Percentiles rank a stretch among this genome's conserved stretches.
Evolutionary conservation across 2,888 invertebrate species (phyloP).

Genomic region (Argyra leucocephala): DNA sequence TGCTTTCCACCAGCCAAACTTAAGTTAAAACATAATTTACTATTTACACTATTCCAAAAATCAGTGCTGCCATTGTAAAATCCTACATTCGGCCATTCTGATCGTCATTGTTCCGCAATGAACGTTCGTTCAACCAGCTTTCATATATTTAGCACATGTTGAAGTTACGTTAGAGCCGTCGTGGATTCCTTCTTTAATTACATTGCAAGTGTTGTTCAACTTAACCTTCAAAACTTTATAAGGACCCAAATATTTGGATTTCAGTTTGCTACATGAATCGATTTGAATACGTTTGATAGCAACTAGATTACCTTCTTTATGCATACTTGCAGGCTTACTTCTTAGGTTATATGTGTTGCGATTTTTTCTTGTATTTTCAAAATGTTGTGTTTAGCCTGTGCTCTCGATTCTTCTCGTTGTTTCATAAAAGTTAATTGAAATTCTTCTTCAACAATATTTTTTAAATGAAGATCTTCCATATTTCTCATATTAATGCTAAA

Average conservation of each 20-base stretch:
- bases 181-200: constrained; percentile 24
- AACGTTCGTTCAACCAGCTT: too few species aligned
- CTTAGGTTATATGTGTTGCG: constrained; percentile 17
- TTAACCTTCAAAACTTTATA: constrained; percentile 28
- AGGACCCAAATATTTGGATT: constrained; percentile 33
- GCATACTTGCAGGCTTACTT: constrained; percentile 17
- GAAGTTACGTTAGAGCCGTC: too few species aligned
- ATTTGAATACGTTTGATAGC: constrained; percentile 35
- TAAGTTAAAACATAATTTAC: too few species aligned
- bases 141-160: too few species aligned
- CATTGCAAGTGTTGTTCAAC: constrained; percentile 31
- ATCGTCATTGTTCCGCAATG: too few species aligned
- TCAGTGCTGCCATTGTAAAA: too few species aligned
- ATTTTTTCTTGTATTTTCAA: constrained; percentile 21
- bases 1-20: too few species aligned
- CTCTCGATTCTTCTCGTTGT: constrained; percentile 17
- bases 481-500: constrained; percentile 26
- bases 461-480: constrained; percentile 22
- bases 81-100: too few species aligned
- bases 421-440: constrained; percentile 14
- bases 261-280: constrained; percentile 32
- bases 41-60: too few species aligned
- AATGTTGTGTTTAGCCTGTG: constrained; percentile 19
- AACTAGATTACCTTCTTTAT: constrained; percentile 18
- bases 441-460: constrained; percentile 16